Conservation (phyloP, 2,113 vertebrate genomes). For the Gasterosteus aculeatus region DNA sequence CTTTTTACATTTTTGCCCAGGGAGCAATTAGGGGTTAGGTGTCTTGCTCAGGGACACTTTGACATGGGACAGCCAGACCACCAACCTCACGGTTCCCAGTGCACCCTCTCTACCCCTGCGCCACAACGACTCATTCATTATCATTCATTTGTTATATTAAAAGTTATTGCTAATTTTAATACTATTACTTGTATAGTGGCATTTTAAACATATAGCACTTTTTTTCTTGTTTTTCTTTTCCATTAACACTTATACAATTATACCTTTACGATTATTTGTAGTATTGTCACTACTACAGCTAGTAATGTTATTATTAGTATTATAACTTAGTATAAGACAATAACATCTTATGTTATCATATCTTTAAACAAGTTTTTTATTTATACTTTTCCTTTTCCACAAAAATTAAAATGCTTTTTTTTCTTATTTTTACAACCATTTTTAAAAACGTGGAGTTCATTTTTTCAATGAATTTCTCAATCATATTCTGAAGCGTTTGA, state of each 20-base stretch:
- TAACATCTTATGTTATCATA: not conserved
- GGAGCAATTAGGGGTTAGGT: too few relatives aligned
- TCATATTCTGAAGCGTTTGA: not conserved
- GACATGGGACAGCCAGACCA: too few relatives aligned
- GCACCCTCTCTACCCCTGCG: too few relatives aligned
- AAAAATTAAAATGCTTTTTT: not conserved
- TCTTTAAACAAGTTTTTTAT: not conserved
- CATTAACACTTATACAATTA: not conserved
- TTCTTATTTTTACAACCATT: not conserved
- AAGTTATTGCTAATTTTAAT: not conserved
- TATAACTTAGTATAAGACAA: not conserved
- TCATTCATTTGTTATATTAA: too few relatives aligned
- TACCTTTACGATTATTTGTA: not conserved
- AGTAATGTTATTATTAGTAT: not conserved
- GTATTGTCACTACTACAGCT: not conserved
- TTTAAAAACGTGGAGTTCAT: not conserved
- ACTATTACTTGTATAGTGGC: not conserved
- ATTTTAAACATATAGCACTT: not conserved
- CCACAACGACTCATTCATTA: not conserved
- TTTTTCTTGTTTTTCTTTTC: not conserved
- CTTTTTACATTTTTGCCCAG: too few relatives aligned
- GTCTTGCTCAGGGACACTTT: too few relatives aligned
- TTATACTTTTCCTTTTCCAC: not conserved
- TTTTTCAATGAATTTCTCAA: not conserved
- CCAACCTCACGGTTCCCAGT: too few relatives aligned